These are phyloP conservation scores for Leptosomus discolor DNA, from an alignment of 2,113 vertebrate species.

Conservation along the genomic window DNA sequence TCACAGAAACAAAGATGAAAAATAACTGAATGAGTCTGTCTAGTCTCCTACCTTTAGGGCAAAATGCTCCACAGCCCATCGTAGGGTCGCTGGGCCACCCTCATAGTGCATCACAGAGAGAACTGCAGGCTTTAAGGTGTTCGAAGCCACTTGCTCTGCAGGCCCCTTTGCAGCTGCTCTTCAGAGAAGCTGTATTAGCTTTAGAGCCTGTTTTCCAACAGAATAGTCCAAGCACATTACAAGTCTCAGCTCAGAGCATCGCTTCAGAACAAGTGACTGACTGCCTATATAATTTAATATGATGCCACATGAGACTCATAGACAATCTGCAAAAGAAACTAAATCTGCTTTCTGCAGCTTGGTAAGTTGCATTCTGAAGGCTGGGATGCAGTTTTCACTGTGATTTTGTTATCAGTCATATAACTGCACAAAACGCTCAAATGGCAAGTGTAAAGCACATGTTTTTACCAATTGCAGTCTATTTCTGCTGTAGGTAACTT, in stretches of 20 bases:
- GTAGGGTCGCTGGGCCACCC: conserved; percentile 48
- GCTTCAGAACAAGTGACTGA: conserved; percentile 70
- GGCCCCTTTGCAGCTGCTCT: conserved; percentile 1
- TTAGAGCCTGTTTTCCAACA: conserved; percentile 43
- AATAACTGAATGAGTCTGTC: not conserved
- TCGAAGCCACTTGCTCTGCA: not conserved
- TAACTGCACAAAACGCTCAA: not conserved
- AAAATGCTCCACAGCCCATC: conserved; percentile 84
- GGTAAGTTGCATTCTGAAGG: conserved; percentile 41
- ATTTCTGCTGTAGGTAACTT: not conserved
- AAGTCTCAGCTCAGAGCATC: conserved; percentile 62
- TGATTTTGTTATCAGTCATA: conserved; percentile 4
- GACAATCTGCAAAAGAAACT: conserved; percentile 76
- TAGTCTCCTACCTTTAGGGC: conserved; percentile 79
- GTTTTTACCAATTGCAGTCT: not conserved
- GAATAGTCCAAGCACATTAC: conserved; percentile 63
- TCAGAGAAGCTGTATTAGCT: conserved; percentile 35
- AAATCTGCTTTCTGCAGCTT: conserved; percentile 69
- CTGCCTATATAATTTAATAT: conserved; percentile 86
- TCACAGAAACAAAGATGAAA: not conserved
- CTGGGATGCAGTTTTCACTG: conserved; percentile 14
- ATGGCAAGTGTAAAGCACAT: not conserved
- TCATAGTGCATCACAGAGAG: conserved; percentile 68
- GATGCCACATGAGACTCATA: conserved; percentile 81
- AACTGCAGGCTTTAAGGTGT: not conserved